Evolutionary conservation across 2,113 vertebrate species (phyloP).

Genomic region (Scophthalmus maximus): DNA sequence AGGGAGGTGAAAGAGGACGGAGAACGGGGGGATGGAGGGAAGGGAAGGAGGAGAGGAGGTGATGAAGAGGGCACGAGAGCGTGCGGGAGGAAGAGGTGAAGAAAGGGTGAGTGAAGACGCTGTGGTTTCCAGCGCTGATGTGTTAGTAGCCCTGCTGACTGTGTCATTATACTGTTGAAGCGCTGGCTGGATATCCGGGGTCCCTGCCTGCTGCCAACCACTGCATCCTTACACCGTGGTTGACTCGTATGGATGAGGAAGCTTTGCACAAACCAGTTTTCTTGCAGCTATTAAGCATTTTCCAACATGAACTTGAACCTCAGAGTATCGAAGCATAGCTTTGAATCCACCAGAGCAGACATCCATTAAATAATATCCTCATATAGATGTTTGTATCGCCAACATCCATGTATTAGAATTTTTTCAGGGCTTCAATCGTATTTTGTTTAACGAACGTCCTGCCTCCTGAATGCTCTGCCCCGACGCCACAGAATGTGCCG

Average conservation of each 20-base stretch:
- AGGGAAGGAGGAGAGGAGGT: conserved; percentile 61
- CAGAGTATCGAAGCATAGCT: neutral
- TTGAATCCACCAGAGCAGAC: conserved; percentile 5
- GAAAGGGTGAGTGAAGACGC: conserved; percentile 69
- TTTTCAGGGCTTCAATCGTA: no score
- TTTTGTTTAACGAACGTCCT: no score
- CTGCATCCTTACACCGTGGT: conserved; percentile 23
- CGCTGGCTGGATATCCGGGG: conserved; percentile 84
- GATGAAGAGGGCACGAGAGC: conserved; percentile 66
- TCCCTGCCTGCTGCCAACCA: conserved; percentile 56
- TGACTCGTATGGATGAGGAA: conserved; percentile 45
- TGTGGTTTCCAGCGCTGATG: conserved; percentile 85
- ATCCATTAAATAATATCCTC: neutral
- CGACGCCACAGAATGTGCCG: no score
- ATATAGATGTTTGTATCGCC: no score
- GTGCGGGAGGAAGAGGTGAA: conserved; percentile 68
- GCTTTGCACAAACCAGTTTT: conserved; percentile 7
- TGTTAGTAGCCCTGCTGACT: conserved; percentile 82
- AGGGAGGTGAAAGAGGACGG: conserved; percentile 79
- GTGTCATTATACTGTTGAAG: conserved; percentile 87
- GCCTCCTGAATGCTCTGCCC: no score
- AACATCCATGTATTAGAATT: no score
- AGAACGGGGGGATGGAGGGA: conserved; percentile 52
- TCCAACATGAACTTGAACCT: conserved; percentile 16
- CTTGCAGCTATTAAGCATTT: conserved; percentile 25